Evolutionary conservation across 2,797 vertebrate species (phyloP).

Genomic region (Acomys russatus): DNA sequence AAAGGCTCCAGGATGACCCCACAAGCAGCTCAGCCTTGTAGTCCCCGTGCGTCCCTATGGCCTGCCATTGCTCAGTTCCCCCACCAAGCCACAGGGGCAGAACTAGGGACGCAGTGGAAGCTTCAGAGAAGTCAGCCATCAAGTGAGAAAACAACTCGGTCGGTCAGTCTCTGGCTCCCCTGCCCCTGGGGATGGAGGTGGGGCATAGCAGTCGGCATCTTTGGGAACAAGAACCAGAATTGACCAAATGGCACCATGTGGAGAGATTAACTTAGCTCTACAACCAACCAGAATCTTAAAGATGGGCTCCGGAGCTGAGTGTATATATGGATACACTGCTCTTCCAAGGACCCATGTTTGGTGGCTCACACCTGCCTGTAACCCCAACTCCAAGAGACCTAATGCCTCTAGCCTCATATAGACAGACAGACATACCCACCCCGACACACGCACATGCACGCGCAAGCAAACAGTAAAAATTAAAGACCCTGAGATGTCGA

Average conservation of each 20-base stretch:
- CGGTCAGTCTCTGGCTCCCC: neutral
- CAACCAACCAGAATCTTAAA: neutral
- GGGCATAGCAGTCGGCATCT: neutral
- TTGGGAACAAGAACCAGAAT: neutral
- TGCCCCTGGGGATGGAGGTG: no score
- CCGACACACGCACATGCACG: no score
- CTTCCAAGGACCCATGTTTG: neutral
- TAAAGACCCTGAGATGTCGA: neutral
- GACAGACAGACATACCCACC: no score
- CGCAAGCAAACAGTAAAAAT: neutral
- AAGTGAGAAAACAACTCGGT: neutral
- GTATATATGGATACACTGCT: neutral
- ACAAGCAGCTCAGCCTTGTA: neutral
- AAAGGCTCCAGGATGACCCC: no score
- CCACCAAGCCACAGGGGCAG: neutral
- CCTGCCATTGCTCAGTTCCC: neutral
- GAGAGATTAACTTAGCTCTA: neutral
- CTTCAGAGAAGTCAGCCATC: neutral
- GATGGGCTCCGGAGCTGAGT: neutral
- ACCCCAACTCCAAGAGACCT: no score
- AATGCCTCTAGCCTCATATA: no score
- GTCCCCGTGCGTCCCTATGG: no score
- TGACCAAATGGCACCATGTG: accelerated
- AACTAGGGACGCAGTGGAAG: neutral
- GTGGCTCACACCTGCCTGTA: neutral